Conservation (phyloP, 2,888 invertebrate genomes). For the Tenthredo livida region DNA sequence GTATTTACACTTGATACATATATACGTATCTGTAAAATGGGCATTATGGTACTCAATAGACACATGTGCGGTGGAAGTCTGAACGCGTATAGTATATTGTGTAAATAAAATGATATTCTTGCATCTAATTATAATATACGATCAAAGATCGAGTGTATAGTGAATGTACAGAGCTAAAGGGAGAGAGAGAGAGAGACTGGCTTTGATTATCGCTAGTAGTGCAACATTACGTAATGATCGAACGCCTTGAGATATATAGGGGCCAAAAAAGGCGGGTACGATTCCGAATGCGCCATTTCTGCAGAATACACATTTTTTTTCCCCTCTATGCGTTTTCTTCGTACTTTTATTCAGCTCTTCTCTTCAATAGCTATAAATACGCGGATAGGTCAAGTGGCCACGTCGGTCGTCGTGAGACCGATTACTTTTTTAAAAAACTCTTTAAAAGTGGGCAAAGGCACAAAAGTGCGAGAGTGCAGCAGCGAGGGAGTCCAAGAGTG, state of each 20-base stretch:
- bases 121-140: background rate
- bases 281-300: conserved; percentile 1
- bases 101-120: background rate
- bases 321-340: background rate
- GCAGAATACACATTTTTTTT: background rate
- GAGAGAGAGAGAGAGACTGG: background rate
- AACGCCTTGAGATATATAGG: conserved; percentile 15
- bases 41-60: background rate
- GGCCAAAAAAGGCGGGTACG: background rate
- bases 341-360: background rate
- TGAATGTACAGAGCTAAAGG: background rate
- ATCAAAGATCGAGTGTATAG: background rate
- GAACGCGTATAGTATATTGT: background rate
- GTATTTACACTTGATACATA: background rate
- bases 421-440: background rate
- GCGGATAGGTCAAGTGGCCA: conserved; percentile 17
- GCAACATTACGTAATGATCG: conserved; percentile 8
- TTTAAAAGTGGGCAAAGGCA: background rate
- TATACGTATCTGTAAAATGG: background rate
- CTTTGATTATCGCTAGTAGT: background rate
- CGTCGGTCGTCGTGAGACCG: background rate
- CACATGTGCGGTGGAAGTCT: background rate
- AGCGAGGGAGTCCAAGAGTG: background rate
- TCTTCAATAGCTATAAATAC: background rate
- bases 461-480: background rate